Evolutionary conservation across 2,888 invertebrate species (phyloP), one percentile per base, ranked within the genome.

Genomic region (Drosophila quasianomalipes): DNA sequence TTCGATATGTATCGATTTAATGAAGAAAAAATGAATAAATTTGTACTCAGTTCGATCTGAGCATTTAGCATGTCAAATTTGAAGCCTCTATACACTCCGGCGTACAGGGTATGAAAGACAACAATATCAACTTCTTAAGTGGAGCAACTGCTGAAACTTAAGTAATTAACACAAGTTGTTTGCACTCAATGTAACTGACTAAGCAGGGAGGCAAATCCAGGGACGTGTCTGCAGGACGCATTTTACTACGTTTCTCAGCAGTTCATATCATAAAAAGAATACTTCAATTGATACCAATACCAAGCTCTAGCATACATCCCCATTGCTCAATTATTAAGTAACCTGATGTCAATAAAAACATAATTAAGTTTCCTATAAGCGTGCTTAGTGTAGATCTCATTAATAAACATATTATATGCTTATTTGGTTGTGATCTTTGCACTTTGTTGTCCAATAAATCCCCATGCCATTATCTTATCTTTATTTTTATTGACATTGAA

Each of bases 161-260:
- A 74, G 85, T 89, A 90, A 90, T 90, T 90, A 90, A 89, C 85
- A 85, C 89, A 85, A 87, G 87, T 90, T 87, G 75, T 81, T 88
- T 74, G 72, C 80, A 76, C 80, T 76, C 64, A 71, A 49, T 71
- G 70, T 74, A 74, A 66, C 69, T 70, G 78, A 53, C 69, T 39
- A 55, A 41, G 33, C 51, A 57, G 30, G 57, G 39, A n/a, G n/a
- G 14, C 39, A 39, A 30, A 41, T 30, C 39, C 31, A 44, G 31
- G 44, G 58, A 41, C 58, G 19, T 44, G 58, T 30, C 57, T 30
- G 16, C 22, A 6, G 58, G 31, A 22, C 44, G 22, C 31, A 58
- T 31, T 44, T 44, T 31, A 9, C 30, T 30, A 41, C 22, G 33
- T 31, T 19, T 16, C 44, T 19, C 6, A 10, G 10, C 22, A 58